Conservation (phyloP, 1,140 invertebrate species). For the Drosophila orena region DNA sequence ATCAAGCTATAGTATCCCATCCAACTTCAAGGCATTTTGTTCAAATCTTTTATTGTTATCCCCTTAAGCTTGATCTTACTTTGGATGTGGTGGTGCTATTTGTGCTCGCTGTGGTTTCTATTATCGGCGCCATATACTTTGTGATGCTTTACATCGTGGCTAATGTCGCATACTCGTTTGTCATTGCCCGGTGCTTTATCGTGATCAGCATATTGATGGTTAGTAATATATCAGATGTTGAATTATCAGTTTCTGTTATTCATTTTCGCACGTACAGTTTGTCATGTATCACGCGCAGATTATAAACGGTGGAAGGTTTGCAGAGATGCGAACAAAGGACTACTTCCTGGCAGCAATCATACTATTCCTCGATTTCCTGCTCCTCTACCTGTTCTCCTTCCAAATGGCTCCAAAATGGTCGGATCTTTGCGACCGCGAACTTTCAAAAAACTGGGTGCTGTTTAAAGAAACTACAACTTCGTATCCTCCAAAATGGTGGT, state of each 20-base stretch:
- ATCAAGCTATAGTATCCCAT: too few species aligned
- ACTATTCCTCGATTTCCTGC: conserved; percentile 58
- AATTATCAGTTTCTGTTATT: not conserved
- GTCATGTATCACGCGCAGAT: conserved; percentile 71
- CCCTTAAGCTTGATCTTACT: conserved; percentile 45
- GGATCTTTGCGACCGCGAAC: conserved; percentile 30
- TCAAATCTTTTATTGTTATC: not conserved
- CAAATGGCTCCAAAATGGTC: conserved; percentile 47
- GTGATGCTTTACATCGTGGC: conserved; percentile 53
- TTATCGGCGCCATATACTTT: conserved; percentile 59
- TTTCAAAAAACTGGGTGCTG: not conserved
- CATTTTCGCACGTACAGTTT: conserved; percentile 29
- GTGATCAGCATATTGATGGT: conserved; percentile 34
- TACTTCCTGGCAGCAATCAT: conserved; percentile 51
- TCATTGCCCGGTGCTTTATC: conserved; percentile 28
- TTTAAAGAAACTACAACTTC: not conserved
- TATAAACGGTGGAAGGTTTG: conserved; percentile 62
- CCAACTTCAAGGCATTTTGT: too few species aligned
- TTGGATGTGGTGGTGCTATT: conserved; percentile 57
- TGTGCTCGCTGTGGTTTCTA: conserved; percentile 27
- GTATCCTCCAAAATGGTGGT: not conserved
- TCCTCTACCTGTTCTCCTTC: conserved; percentile 54
- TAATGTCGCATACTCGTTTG: conserved; percentile 45
- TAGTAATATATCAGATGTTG: not conserved
- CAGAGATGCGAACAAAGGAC: conserved; percentile 59